Base-by-base conservation (phyloP, 2,888 invertebrate genomes). In the Drosophila rellima region DNA sequence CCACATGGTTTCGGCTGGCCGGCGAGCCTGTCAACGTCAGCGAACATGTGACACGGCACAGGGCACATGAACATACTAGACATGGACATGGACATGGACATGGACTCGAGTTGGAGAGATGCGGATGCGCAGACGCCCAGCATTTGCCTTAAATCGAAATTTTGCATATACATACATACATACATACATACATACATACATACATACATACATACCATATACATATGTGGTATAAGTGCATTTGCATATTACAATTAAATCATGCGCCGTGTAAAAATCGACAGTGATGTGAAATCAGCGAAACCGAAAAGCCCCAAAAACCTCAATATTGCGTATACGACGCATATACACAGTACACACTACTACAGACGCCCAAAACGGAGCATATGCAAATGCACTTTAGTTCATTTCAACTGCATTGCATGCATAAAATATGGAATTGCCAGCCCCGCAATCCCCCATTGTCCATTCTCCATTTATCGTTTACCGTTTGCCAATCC, bases 161-260 rank as follows among this genome's bases (percentile, higher is more conserved):
- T 55, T 59, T 75, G 57, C 77, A 70, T 61, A 73, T 26, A 44
- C 18, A 6, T n/a, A 13, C n/a, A 13, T 33, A 2, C 5, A 33
- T 13, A 13, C 5, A 13, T 11, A 13, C 5, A 5, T 10, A 3
- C 11, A 13, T 33, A 3, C n/a, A 73, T 26, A 44, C 18, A 6
- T n/a, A 13, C n/a, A 13, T 33, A 2, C 5, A 33, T 13, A 13
- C 5, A 13, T n/a, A n/a, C n/a, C 13, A 13, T 13, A 5, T 10
- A 3, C 11, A 13, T 33, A 3, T 18, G n/a, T 26, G 33, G 40
- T 33, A 33, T 52, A 60, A 50, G 42, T 59, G 20, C 42, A 89
- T 84, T 84, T 84, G 80, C 89, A 89, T 84, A 74, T 80, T 89
- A 87, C 83, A 84, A 84, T 84, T 84, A 84, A 89, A 88, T 87